Evolutionary conservation across 2,888 invertebrate species (phyloP), one percentile per base, ranked within the genome.

Genomic region (Tetramorium bicarinatum): DNA sequence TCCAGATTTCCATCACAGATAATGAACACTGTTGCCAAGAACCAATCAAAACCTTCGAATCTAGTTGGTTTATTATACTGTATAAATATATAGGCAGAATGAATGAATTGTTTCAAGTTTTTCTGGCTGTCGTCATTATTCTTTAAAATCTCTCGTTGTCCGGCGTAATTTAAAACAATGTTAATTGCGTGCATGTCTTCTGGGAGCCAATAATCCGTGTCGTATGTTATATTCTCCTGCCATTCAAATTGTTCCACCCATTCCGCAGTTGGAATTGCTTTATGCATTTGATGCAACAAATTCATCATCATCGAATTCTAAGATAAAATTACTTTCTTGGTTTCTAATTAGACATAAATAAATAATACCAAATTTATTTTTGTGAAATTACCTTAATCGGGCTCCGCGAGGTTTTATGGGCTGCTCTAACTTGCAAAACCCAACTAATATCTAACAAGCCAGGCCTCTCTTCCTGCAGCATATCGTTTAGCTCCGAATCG

Each of bases 1-100:
- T 93, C 89, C 13, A 94, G 38, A 69, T 93, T 84, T 56, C 94
- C 94, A 79, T 90, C 84, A 72, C 95, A 94, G 59, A 94, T 90
- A 34, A 94, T 88, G 71, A 94, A 94, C 3, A 94, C 86, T n/a
- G 94, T 94, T 15, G 93, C 91, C 25, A 94, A 85, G 83, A 95
- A 95, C 95, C 95, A 95, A 77, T 95, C 94, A 79, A 94, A 95
- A 21, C 92, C 92, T 54, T 93, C 88, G 75, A 93, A 95, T 67
- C 89, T 87, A 3, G 82, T 82, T 52, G 91, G 85, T 80, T 91
- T 93, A 6, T 91, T 85, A 38, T 93, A 93, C 11, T 92, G 91
- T 82, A 95, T 93, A 72, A 93, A 94, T 67, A 85, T 84, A 11
- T 94, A 93, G 4, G 92, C 86, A 9, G 87, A 88, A 82, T 91